A percentile compares a stretch with the other conserved stretches of the same genome.
Conservation (phyloP, 2,113 vertebrate genomes). For the Proterorhinus semilunaris region DNA sequence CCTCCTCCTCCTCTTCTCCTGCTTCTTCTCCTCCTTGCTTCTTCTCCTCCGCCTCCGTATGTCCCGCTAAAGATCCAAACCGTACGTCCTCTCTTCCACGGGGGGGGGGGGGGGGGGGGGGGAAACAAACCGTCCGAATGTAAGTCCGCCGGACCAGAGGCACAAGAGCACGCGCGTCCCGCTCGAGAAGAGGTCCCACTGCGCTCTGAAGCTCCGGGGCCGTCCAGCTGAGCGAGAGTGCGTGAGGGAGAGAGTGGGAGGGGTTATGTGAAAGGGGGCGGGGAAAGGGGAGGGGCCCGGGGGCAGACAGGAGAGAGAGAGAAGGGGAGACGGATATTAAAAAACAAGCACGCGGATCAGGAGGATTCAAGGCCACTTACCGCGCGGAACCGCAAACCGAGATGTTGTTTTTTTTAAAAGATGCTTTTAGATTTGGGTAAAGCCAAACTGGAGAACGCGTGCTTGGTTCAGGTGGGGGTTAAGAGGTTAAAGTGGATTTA, state of each 20-base stretch:
- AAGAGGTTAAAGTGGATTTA: too few species aligned
- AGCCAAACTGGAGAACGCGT: too few species aligned
- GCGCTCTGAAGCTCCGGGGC: slow-evolving; percentile 58
- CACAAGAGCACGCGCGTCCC: slow-evolving; percentile 11
- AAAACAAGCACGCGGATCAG: slow-evolving; percentile 53
- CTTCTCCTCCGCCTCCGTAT: neutral
- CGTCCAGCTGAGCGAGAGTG: slow-evolving; percentile 68
- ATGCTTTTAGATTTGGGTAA: too few species aligned
- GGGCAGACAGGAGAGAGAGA: slow-evolving; percentile 52
- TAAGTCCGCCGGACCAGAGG: neutral
- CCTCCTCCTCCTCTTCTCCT: slow-evolving; percentile 34
- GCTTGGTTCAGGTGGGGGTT: too few species aligned
- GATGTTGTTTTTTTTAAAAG: too few species aligned
- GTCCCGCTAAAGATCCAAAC: neutral
- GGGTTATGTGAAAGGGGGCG: slow-evolving; percentile 57
- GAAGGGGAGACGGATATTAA: slow-evolving; percentile 49
- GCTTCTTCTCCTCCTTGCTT: slow-evolving; percentile 35
- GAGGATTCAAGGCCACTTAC: slow-evolving; percentile 23
- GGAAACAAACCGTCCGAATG: neutral
- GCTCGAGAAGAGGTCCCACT: slow-evolving; percentile 59
- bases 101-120: too few species aligned
- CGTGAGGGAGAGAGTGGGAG: slow-evolving; percentile 57
- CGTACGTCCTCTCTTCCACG: too few species aligned
- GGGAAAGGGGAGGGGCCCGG: slow-evolving; percentile 24
- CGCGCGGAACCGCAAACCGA: too few species aligned